A percentile compares a stretch with the other conserved stretches of the same genome.
Evolutionary conservation across 2,888 invertebrate species (phyloP).

Genomic region (Drosophila mulleri): DNA sequence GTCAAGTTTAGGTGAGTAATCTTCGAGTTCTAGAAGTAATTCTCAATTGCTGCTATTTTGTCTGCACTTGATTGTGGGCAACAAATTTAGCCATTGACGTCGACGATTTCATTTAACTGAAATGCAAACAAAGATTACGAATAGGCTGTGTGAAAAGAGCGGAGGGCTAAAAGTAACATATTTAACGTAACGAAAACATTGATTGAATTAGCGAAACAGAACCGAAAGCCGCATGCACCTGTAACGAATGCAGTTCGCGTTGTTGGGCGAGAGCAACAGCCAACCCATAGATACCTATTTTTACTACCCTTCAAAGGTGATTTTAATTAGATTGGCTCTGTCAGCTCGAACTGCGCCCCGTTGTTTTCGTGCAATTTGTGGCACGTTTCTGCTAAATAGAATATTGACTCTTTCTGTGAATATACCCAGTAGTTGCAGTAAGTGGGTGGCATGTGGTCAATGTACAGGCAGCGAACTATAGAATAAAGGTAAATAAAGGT

Average conservation of each 20-base stretch:
- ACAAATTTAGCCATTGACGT: slow-evolving; percentile 38
- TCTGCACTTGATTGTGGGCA: slow-evolving; percentile 25
- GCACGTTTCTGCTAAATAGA: slow-evolving; percentile 31
- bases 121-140: slow-evolving; percentile 21
- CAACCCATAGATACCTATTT: slow-evolving; percentile 16
- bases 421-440: slow-evolving; percentile 2
- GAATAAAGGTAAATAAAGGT: neutral
- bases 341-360: slow-evolving; percentile 22
- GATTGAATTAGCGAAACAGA: slow-evolving; percentile 36
- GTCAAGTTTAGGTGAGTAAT: neutral
- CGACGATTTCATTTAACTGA: slow-evolving; percentile 5
- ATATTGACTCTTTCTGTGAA: slow-evolving; percentile 8
- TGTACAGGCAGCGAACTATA: too few relatives aligned
- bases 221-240: slow-evolving; percentile 24
- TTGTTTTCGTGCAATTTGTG: slow-evolving; percentile 37
- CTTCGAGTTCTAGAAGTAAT: slow-evolving; percentile 13
- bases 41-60: slow-evolving; percentile 7
- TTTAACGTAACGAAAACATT: slow-evolving; percentile 5
- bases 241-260: slow-evolving; percentile 5
- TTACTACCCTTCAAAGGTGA: slow-evolving; percentile 64
- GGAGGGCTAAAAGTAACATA: neutral
- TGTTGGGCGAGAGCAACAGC: neutral
- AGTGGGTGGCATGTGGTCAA: neutral
- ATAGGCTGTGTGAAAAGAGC: neutral
- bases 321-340: slow-evolving; percentile 71